Evolutionary conservation across 37 sponge, comb jelly and placozoan genomes (phyloP), one percentile per base, ranked within the genome.

Genomic region (Ianthella basta): DNA sequence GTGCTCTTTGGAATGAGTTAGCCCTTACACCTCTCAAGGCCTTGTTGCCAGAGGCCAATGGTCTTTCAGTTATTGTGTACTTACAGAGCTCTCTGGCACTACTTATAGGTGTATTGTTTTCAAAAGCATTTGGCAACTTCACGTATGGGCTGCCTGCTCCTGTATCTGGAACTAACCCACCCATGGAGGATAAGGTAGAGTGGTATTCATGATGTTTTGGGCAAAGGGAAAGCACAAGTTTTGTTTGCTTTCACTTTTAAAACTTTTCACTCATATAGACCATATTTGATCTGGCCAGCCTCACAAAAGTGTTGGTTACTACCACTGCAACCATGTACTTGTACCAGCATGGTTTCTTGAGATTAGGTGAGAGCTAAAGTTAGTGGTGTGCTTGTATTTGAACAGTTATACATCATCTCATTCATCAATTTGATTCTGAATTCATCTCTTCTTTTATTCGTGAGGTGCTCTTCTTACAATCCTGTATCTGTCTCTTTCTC

Each of bases 91-190:
- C 50, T 10, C 3, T 44, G 50, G 3, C 50, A 10, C 6, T 44
- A 44, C n/a, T n/a, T 61, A 10, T 61, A 61, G 82, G 82, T 20
- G 20, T 82, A 0, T 36, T 82, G 12, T 82, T 60, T 33, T 20
- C 63, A 38, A 30, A 59, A 12, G 23, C 82, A 0, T 29, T 32
- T 23, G 82, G 82, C 39, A 56, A 29, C 64, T 82, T 82, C 40
- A 82, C 82, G 8, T 82, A 82, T 82, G 82, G 82, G 32, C 56
- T 27, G 23, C 82, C 64, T 34, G 64, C 56, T 19, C 82, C 82
- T 8, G 41, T 82, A 6, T n/a, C 82, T 36, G 61, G 59, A 29
- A 60, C 82, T 61, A 82, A 60, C 40, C 82, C 64, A 0, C 61
- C 61, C 61, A 63, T 82, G 82, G 55, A 60, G 5, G 12, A 30